These are phyloP conservation scores for Loripinus fragilis DNA, from an alignment of 2,888 invertebrate species.

Conservation along the genomic window DNA sequence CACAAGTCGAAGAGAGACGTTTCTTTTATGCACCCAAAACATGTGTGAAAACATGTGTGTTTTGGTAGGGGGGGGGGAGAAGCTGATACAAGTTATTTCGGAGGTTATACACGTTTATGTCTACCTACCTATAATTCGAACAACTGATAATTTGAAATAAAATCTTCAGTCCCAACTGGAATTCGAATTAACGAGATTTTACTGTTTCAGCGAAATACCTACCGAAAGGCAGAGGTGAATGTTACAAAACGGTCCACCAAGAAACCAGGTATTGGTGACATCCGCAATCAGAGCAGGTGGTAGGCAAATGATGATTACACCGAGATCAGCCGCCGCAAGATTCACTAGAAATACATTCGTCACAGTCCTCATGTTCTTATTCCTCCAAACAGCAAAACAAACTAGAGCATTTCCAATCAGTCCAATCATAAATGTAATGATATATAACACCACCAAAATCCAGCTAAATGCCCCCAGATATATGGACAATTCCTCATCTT, in stretches of 20 bases:
- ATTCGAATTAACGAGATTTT: no score
- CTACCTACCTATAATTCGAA: no score
- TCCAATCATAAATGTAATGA: slow-evolving; percentile 91
- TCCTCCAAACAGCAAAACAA: slow-evolving; percentile 93
- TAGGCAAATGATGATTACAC: slow-evolving; percentile 94
- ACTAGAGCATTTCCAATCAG: slow-evolving; percentile 93
- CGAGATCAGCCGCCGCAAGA: slow-evolving; percentile 92
- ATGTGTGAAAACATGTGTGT: no score
- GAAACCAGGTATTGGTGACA: slow-evolving; percentile 96
- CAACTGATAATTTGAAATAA: no score
- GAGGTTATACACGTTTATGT: no score
- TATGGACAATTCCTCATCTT: neutral
- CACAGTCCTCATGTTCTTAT: slow-evolving; percentile 94
- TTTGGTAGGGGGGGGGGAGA: no score
- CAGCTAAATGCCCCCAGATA: slow-evolving; percentile 83
- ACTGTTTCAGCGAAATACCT: no score
- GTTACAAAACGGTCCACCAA: slow-evolving; percentile 93
- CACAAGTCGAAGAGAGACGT: no score
- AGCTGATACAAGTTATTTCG: no score
- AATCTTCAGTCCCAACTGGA: no score
- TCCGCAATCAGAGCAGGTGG: slow-evolving; percentile 95
- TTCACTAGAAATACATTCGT: slow-evolving; percentile 97
- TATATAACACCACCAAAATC: slow-evolving; percentile 90
- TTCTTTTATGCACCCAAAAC: no score
- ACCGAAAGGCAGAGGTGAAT: slow-evolving; percentile 95